Conservation (phyloP, 23 tunicate genomes). For the Ascidia mentula region DNA sequence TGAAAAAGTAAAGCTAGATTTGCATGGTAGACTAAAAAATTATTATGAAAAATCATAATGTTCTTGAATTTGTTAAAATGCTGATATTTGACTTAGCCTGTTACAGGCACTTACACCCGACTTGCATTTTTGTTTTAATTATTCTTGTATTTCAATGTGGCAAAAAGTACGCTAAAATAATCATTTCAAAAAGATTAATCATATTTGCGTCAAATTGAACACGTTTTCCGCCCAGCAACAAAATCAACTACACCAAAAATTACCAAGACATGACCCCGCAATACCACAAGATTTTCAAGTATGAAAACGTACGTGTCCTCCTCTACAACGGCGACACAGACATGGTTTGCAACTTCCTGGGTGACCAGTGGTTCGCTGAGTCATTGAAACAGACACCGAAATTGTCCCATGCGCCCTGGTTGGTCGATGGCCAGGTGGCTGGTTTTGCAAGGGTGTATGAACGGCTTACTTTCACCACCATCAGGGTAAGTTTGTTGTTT, state of each 20-base stretch:
- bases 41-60: too few relatives aligned
- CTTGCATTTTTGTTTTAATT: too few relatives aligned
- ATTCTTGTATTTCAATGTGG: too few relatives aligned
- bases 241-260: not conserved
- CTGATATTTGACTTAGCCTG: too few relatives aligned
- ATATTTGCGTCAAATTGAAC: too few relatives aligned
- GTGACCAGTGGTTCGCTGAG: conserved; percentile 65
- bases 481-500: conserved; percentile 23
- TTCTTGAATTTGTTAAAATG: too few relatives aligned
- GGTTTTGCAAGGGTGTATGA: not conserved
- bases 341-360: conserved; percentile 47
- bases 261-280: conserved; percentile 16
- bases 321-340: conserved; percentile 41
- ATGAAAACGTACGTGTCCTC: conserved; percentile 12
- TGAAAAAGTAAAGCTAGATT: too few relatives aligned
- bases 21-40: too few relatives aligned
- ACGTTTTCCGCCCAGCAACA: too few relatives aligned
- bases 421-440: conserved; percentile 35
- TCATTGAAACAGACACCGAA: not conserved
- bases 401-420: conserved; percentile 23
- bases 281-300: conserved; percentile 10
- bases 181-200: too few relatives aligned
- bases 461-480: conserved; percentile 18
- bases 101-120: too few relatives aligned
- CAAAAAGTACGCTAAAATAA: too few relatives aligned